Evolutionary conservation across 2,888 invertebrate species (phyloP), one percentile per base, ranked within the genome.

Genomic region (Apeira syringaria): DNA sequence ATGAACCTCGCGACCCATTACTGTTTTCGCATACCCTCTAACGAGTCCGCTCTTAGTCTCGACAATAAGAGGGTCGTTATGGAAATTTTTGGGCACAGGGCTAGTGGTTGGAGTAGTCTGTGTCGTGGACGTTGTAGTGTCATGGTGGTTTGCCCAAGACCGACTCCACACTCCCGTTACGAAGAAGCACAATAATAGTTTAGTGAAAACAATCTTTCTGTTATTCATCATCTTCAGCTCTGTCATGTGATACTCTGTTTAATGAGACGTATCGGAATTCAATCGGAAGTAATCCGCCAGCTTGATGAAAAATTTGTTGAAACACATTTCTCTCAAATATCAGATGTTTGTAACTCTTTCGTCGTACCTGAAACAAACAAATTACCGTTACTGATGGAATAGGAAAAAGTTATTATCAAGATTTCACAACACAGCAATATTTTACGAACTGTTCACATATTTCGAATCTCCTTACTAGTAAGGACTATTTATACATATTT

Each of bases 1-100:
- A 75, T 97, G 96, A 17, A 97, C 95, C 78, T 98, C 94, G 38
- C 96, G 93, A 35, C 96, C 94, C 80, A 97, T 91, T 59, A 97
- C 94, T 50, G 94, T 94, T 69, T 94, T 94, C 9, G 95, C 93
- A 62, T 94, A 93, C 11, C 97, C 97, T 52, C 95, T 93, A 40
- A 97, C 93, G 47, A 94, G 91, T 0, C 97, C 97, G 64, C 94
- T 95, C 56, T 93, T 94, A 12, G 97, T 97, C 77, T 95, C 94
- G 30, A 97, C 96, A 38, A 96, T 93, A 49, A 96, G 89, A 0
- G 95, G 94, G 75, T 96, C 96, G 74, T 89, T 90, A 61, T 90
- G 90, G 53, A 90, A 83, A 57, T 90, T 90, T 62, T 86, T 90
- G 39, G 90, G 89, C 37, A 70, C 67, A 3, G 76, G 77, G 49